These are phyloP conservation scores for Mechanitis mazaeus DNA, from an alignment of 2,888 invertebrate genomes.

Conservation along the genomic window DNA sequence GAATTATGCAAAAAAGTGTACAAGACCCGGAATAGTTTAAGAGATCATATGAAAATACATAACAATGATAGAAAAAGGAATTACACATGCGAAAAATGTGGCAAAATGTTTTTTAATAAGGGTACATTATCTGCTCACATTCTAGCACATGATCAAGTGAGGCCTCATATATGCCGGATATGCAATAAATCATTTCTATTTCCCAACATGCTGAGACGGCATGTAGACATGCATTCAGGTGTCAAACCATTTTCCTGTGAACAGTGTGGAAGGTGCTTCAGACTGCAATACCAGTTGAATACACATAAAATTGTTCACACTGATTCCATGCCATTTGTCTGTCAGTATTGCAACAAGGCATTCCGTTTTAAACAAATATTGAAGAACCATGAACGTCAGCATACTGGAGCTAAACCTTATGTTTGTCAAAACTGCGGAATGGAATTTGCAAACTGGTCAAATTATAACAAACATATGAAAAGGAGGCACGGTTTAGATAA, in stretches of 20 bases:
- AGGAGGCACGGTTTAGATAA: conserved; percentile 79
- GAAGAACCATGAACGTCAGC: conserved; percentile 84
- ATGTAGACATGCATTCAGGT: conserved; percentile 67
- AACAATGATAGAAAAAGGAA: conserved; percentile 62
- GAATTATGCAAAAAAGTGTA: conserved; percentile 59
- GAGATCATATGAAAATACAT: conserved; percentile 80
- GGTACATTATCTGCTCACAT: conserved; percentile 66
- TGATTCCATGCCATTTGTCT: conserved; percentile 85
- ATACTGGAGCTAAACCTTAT: conserved; percentile 84
- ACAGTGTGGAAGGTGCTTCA: conserved; percentile 63
- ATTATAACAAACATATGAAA: conserved; percentile 90
- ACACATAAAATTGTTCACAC: conserved; percentile 87
- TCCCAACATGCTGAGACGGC: conserved; percentile 63
- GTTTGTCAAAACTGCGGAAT: conserved; percentile 82
- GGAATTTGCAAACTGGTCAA: conserved; percentile 88
- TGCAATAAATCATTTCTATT: conserved; percentile 65
- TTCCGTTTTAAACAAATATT: conserved; percentile 85
- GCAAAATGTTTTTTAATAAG: conserved; percentile 67
- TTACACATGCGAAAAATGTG: conserved; percentile 66
- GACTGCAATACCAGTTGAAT: conserved; percentile 82
- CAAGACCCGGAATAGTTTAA: conserved; percentile 47
- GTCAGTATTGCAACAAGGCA: conserved; percentile 84
- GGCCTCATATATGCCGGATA: conserved; percentile 62
- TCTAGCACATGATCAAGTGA: conserved; percentile 60
- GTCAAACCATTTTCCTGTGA: conserved; percentile 66